These are phyloP conservation scores for Drosophila engyochracea DNA, from an alignment of 2,888 invertebrate genomes.

Conservation along the genomic window DNA sequence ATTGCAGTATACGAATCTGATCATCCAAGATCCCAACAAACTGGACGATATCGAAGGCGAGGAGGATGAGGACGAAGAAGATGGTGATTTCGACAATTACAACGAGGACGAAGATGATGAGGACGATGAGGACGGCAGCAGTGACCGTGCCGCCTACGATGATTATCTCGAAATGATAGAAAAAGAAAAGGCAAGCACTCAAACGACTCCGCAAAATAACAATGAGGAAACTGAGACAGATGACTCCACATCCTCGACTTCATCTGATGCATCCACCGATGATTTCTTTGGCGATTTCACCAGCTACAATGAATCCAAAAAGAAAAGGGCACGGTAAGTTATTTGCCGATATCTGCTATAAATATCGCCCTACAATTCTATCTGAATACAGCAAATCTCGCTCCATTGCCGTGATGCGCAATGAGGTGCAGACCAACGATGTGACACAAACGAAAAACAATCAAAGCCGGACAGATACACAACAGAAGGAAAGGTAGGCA, in stretches of 20 bases:
- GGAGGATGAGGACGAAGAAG: slow-evolving; percentile 32
- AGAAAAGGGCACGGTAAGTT: slow-evolving; percentile 70
- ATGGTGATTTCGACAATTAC: slow-evolving; percentile 28
- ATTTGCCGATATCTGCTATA: not conserved
- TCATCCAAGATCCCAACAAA: slow-evolving; percentile 77
- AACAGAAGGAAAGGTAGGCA: slow-evolving; percentile 39
- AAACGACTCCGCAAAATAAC: not conserved
- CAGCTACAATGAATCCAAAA: slow-evolving; percentile 72
- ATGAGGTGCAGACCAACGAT: slow-evolving; percentile 84
- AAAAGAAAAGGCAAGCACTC: slow-evolving; percentile 20
- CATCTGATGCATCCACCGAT: slow-evolving; percentile 56
- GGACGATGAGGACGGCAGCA: slow-evolving; percentile 6
- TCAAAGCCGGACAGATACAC: slow-evolving; percentile 34
- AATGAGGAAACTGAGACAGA: slow-evolving; percentile 15
- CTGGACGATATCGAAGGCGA: slow-evolving; percentile 53
- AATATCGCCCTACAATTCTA: not conserved
- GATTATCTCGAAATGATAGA: slow-evolving; percentile 66
- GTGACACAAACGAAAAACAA: slow-evolving; percentile 44
- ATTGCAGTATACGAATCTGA: slow-evolving; percentile 75
- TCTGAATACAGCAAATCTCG: slow-evolving; percentile 79
- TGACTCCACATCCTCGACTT: slow-evolving; percentile 15
- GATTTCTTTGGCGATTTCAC: slow-evolving; percentile 81
- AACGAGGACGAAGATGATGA: slow-evolving; percentile 39
- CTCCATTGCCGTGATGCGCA: slow-evolving; percentile 78
- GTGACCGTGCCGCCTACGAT: slow-evolving; percentile 37